Evolutionary conservation across 2,113 vertebrate genomes (phyloP), one percentile per base, ranked within the genome.

Genomic region (Pleuronectes platessa): DNA sequence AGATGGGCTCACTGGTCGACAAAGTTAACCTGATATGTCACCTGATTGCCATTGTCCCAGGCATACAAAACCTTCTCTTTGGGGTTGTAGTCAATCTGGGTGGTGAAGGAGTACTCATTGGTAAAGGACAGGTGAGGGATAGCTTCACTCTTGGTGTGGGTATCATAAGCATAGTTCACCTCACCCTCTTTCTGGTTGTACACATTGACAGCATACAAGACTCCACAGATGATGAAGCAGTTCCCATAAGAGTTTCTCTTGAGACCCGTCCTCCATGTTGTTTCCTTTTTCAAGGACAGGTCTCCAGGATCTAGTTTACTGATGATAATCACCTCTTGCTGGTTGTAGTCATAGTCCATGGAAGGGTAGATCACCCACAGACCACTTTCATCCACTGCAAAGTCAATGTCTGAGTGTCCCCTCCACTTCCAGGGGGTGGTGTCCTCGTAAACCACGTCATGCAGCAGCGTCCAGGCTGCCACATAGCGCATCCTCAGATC

Each of bases 41-140:
- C 90, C 93, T 99, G 98, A 76, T 99, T 95, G 68, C 98, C 97
- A 3, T 99, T 98, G 94, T 99, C 98, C 98, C 98, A 99, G 68
- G 97, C 97, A 0, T 99, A 99, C 45, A 99, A 94, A 76, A 97
- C 89, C 65, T 96, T 97, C 87, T 99, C 98, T 89, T 96, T 97
- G 62, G 98, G 98, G 89, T 98, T 99, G 92, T 99, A 99, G 95
- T 99, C 97, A 1, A 99, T 93, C 90, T 99, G 97, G 0, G 98
- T 98, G 77, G 97, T 98, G 92, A 95, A 97, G 81, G 96, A 92
- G 5, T 95, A 94, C 85, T 95, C 93, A 2, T 97, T 99, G 92
- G 92, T 94, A 90, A 99, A 98, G 47, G 95, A 93, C 90, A 99
- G 92, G n/a, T 93, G 95, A 20, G 96, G 97, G 49, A 89, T 89